Base-by-base conservation (phyloP, 2,113 vertebrate species). In the Alexandromys fortis region DNA sequence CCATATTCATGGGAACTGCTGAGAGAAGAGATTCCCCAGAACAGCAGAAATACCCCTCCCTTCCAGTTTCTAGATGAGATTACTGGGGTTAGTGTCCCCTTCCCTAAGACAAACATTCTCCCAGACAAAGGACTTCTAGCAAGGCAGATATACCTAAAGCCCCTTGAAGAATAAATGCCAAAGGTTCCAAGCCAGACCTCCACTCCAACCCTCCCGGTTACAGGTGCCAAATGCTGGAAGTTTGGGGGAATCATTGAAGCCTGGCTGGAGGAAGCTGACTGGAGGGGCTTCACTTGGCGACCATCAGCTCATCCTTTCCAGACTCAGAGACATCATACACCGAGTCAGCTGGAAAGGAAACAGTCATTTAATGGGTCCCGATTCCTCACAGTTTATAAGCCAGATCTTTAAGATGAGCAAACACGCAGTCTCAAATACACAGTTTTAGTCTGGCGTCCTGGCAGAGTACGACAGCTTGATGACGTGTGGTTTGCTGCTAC, bases 301-400 rank as follows among this genome's bases (percentile, higher is more conserved):
- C 86, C 75, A 10, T 8, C 10, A 5, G 47, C 35, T 49, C n/a
- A 49, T 58, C 61, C 33, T 75, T 61, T 33, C 55, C 47, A 76
- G n/a, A 78, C 52, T 77, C 95, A 47, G 52, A 87, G 83, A 73
- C 47, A 88, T 61, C 65, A 38, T 22, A 58, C 67, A 72, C 94
- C 86, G 92, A 95, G 86, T 78, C 88, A 22, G 88, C 33, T 24
- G 90, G 77, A 77, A 55, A 58, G 88, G 89, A 92, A 96, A 95
- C 33, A n/a, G 91, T 77, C 65, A 73, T 86, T 86, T 68, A 86
- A 92, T 58, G 70, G 85, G 33, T 82, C 79, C 91, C 86, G 81
- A 88, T 82, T 92, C 95, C 94, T 86, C 45, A 92, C 90, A 86
- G 81, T 70, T 82, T 38, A 87, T 61, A 88, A 94, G 75, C 86